phyloP scores from a whole-genome alignment of 2,888 invertebrate species.

The Beris chalybata region DNA sequence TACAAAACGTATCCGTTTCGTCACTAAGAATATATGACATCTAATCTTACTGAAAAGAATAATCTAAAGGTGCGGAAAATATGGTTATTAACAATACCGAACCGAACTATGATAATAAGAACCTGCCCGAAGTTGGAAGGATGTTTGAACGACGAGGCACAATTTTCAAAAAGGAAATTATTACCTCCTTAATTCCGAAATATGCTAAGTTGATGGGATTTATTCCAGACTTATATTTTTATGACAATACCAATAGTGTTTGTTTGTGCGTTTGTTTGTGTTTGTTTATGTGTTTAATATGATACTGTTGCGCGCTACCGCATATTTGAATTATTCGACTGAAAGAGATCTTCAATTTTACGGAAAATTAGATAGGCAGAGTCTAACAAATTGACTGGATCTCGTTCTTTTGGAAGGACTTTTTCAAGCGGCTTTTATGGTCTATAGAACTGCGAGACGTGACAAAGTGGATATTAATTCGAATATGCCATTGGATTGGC shows the following conservation, averaged over 20 bases:
- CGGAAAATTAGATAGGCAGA: slow-evolving; percentile 18
- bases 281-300: background rate
- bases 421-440: background rate
- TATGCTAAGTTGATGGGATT: slow-evolving; percentile 21
- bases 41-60: slow-evolving; percentile 11
- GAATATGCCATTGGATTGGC: too few species aligned
- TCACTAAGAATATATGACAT: background rate
- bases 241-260: background rate
- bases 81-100: too few species aligned
- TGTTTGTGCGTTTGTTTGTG: background rate
- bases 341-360: slow-evolving; percentile 20
- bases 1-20: slow-evolving; percentile 8
- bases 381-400: slow-evolving; percentile 3
- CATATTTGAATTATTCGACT: slow-evolving; percentile 18
- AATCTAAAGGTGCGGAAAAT: background rate
- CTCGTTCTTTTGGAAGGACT: background rate
- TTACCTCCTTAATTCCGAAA: slow-evolving; percentile 23
- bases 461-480: too few species aligned
- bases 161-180: slow-evolving; percentile 17
- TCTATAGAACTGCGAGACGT: too few species aligned
- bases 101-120: too few species aligned
- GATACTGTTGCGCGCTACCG: slow-evolving; percentile 11
- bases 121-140: background rate
- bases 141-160: slow-evolving; percentile 23
- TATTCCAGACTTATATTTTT: background rate